Evolutionary conservation across 2,797 vertebrate genomes (phyloP), one percentile per base, ranked within the genome.

Genomic region (Poecile montanus): DNA sequence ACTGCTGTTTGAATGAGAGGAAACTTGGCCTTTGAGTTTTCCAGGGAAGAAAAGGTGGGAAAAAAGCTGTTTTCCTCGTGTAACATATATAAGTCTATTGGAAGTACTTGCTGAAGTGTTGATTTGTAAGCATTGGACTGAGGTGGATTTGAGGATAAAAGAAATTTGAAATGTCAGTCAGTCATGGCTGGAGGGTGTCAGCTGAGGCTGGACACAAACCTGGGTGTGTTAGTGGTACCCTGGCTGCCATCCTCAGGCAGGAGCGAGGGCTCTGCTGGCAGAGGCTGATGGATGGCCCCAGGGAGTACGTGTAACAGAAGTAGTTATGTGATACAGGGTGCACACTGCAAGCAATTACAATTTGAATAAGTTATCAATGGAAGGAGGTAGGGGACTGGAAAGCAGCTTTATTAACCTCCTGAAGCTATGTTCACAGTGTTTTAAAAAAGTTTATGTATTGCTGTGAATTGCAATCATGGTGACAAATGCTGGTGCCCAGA

Each of bases 351-450:
- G 95, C 95, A 98, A 98, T 98, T 98, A 97, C 93, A 91, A 92
- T 97, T 97, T 97, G 96, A 97, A 96, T 98, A 97, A 95, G 91
- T 97, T 97, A 96, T 96, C 93, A 91, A 57, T 92, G 91, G 90
- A 96, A 96, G 70, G 88, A 96, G 85, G 86, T 75, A 78, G 73
- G 93, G 80, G 85, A 88, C 72, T 88, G 88, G 93, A 97, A 97
- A 97, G 88, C 92, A 94, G 96, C 88, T 97, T 97, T 97, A 97
- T 97, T 97, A 97, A 97, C 95, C 79, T 93, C 93, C 92, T 85
- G 88, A 96, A 97, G 96, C 96, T 96, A 95, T 34, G 42, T 95
- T 97, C 82, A 34, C 85, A 89, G 84, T 40, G n/a, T 93, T 97
- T 93, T 72, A 71, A 86, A 92, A 91, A 96, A 96, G 84, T 97